phyloP scores from a whole-genome alignment of 2,113 vertebrate species.

The Halichoerus grypus region DNA sequence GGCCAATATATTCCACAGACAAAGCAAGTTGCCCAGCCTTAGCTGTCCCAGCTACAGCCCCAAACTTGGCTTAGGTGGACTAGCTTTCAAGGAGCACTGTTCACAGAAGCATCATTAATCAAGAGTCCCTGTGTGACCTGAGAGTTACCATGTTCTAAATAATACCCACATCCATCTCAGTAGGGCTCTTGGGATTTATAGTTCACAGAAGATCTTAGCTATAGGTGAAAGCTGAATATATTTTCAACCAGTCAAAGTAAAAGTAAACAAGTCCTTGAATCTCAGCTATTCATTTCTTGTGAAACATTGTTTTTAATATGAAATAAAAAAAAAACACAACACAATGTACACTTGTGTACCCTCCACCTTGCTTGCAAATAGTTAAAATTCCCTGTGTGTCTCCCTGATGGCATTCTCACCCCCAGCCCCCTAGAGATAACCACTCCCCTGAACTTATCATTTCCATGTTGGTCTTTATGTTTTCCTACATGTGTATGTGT shows the following conservation, averaged over 20 bases:
- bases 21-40: neutral
- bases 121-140: neutral
- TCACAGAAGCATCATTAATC: neutral
- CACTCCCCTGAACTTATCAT: neutral
- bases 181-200: neutral
- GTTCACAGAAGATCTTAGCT: neutral
- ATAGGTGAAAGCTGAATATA: neutral
- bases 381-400: neutral
- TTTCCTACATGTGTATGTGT: neutral
- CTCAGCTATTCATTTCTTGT: constrained; percentile 8
- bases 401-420: neutral
- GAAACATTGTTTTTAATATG: neutral
- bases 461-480: neutral
- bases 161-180: neutral
- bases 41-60: neutral
- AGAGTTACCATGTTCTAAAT: neutral
- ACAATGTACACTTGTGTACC: neutral
- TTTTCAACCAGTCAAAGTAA: neutral
- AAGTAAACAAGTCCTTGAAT: neutral
- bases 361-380: neutral
- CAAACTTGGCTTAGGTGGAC: neutral
- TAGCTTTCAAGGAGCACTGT: neutral
- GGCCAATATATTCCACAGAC: neutral
- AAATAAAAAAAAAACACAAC: neutral
- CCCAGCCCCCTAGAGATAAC: neutral